A percentile compares a stretch with the other conserved stretches of the same genome.
Conservation (phyloP, 1,140 invertebrate species). For the Onthophagus taurus region DNA sequence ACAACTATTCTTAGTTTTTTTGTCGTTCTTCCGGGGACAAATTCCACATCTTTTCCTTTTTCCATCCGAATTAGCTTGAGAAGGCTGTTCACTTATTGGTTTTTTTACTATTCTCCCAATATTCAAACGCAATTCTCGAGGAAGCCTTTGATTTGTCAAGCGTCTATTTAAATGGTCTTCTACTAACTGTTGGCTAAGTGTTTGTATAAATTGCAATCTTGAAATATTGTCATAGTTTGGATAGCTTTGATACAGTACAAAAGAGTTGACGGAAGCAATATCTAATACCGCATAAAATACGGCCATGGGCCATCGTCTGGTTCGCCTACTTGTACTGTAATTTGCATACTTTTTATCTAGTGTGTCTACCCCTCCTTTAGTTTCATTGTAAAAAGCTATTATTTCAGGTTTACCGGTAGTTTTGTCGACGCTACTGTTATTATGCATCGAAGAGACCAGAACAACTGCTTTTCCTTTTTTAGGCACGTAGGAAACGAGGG, state of each 20-base stretch:
- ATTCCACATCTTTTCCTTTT: not conserved
- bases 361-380: constrained; percentile 26
- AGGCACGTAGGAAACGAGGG: constrained; percentile 9
- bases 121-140: not conserved
- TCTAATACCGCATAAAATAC: constrained; percentile 24
- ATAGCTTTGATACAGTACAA: not conserved
- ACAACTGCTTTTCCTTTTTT: constrained; percentile 27
- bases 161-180: not conserved
- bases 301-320: constrained; percentile 26
- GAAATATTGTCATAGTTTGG: not conserved
- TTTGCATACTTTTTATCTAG: constrained; percentile 23
- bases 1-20: too few species aligned
- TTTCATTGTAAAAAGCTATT: constrained; percentile 23
- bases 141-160: not conserved
- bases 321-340: constrained; percentile 20
- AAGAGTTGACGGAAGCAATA: constrained; percentile 16
- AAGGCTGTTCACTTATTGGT: too few species aligned
- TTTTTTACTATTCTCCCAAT: not conserved
- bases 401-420: constrained; percentile 24
- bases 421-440: constrained; percentile 5
- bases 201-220: not conserved
- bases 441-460: constrained; percentile 24
- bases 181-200: not conserved
- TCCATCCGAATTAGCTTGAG: not conserved
- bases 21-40: too few species aligned